Percentiles rank a stretch among this genome's conserved stretches.
Evolutionary conservation across 2,888 invertebrate genomes (phyloP).

Genomic region (Bombylius discolor): DNA sequence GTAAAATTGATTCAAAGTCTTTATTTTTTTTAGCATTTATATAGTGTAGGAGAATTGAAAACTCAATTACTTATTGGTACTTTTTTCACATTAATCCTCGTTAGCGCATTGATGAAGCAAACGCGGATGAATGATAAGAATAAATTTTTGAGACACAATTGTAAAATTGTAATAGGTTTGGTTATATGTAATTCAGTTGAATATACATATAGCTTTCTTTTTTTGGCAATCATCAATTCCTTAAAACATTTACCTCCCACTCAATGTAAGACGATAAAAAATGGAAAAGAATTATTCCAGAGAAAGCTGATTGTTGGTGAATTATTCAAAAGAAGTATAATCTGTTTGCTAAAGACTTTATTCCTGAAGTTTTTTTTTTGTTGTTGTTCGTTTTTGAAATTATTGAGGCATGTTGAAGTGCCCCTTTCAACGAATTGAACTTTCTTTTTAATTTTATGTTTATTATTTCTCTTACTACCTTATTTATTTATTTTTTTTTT

Average conservation of each 20-base stretch:
- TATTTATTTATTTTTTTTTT: too few relatives aligned
- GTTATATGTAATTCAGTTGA: too few relatives aligned
- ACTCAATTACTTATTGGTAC: slow-evolving; percentile 8
- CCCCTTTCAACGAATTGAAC: not conserved
- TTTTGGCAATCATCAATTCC: too few relatives aligned
- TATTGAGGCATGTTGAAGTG: not conserved
- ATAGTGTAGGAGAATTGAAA: not conserved
- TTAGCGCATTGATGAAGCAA: not conserved
- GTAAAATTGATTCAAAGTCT: slow-evolving; percentile 38
- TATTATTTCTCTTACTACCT: too few relatives aligned
- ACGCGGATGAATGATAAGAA: too few relatives aligned
- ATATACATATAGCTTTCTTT: too few relatives aligned
- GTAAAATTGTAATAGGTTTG: too few relatives aligned
- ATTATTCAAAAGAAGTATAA: slow-evolving; percentile 9
- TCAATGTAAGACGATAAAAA: too few relatives aligned
- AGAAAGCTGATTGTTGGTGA: slow-evolving; percentile 3
- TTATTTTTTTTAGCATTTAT: slow-evolving; percentile 12
- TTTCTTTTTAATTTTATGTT: too few relatives aligned
- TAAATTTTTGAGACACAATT: too few relatives aligned
- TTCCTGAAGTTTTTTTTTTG: not conserved
- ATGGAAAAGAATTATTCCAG: too few relatives aligned
- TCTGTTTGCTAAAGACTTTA: slow-evolving; percentile 7
- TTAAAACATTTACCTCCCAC: too few relatives aligned
- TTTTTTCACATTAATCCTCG: slow-evolving; percentile 4
- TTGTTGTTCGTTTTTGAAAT: not conserved